Conservation (phyloP, 2,888 invertebrate species). For the Apodemia mormo region DNA sequence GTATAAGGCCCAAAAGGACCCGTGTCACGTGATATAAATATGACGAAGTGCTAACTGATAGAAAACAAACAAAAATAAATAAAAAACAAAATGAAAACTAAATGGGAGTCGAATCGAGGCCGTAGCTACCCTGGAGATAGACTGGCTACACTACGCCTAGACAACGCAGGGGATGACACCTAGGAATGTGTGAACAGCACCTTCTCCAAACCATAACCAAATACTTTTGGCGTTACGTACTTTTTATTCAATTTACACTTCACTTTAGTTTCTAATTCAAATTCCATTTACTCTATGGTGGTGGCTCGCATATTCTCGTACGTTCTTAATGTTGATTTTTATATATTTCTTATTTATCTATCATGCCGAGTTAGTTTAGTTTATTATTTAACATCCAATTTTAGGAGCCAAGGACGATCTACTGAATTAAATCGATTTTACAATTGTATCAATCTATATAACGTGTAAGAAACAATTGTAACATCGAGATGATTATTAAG, state of each 20-base stretch:
- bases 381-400: constrained; percentile 53
- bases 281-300: constrained; percentile 64
- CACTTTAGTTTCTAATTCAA: constrained; percentile 47
- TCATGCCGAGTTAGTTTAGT: constrained; percentile 62
- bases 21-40: constrained; percentile 74
- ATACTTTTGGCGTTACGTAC: constrained; percentile 38
- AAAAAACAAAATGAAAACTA: constrained; percentile 48
- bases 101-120: constrained; percentile 56
- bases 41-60: constrained; percentile 67
- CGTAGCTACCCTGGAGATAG: constrained; percentile 62
- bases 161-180: constrained; percentile 62
- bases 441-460: constrained; percentile 59
- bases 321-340: constrained; percentile 42
- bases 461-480: constrained; percentile 54
- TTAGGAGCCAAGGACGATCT: constrained; percentile 68
- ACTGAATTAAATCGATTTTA: constrained; percentile 44
- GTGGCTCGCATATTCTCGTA: constrained; percentile 57
- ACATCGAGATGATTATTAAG: constrained; percentile 58
- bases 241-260: constrained; percentile 42
- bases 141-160: constrained; percentile 60
- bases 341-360: constrained; percentile 44
- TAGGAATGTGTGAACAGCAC: constrained; percentile 48
- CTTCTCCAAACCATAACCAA: constrained; percentile 47
- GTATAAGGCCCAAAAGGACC: constrained; percentile 56
- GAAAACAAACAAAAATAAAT: constrained; percentile 47